These are phyloP conservation scores for Brevimyrus niger DNA, from an alignment of 2,113 vertebrate species.

Conservation along the genomic window DNA sequence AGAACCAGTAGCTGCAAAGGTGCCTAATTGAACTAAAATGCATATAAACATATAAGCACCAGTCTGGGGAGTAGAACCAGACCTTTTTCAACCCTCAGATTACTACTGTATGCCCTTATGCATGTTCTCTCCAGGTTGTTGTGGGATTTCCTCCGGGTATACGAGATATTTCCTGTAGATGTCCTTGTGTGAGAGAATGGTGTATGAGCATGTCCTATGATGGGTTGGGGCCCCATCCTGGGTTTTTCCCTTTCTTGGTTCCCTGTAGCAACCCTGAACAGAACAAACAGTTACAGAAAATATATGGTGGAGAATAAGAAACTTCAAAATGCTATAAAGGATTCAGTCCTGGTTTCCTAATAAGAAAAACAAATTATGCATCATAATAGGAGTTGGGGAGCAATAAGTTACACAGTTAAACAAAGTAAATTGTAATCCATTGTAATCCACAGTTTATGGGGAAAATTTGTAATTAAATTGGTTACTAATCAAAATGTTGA, in stretches of 20 bases:
- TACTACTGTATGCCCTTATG: neutral
- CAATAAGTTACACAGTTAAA: neutral
- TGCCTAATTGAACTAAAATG: neutral
- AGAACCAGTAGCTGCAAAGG: neutral
- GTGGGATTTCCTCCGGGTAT: neutral
- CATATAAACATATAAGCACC: neutral
- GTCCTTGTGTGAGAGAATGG: too few relatives aligned
- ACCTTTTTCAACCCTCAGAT: neutral
- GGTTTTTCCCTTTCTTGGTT: too few relatives aligned
- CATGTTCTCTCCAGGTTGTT: neutral
- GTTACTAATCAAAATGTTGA: neutral
- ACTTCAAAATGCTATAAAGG: too few relatives aligned
- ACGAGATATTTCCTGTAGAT: neutral
- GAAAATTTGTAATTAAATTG: neutral
- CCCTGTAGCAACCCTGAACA: too few relatives aligned
- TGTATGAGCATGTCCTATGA: neutral
- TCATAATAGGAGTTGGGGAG: neutral
- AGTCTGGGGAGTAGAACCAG: neutral
- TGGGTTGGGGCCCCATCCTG: too few relatives aligned
- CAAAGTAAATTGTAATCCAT: neutral
- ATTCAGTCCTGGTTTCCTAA: too few relatives aligned
- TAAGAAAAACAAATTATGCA: too few relatives aligned
- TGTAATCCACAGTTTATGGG: neutral
- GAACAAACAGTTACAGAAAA: too few relatives aligned
- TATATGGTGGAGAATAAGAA: too few relatives aligned